Base-by-base conservation (phyloP, 2,797 vertebrate species). In the Hephaestus fuliginosus region DNA sequence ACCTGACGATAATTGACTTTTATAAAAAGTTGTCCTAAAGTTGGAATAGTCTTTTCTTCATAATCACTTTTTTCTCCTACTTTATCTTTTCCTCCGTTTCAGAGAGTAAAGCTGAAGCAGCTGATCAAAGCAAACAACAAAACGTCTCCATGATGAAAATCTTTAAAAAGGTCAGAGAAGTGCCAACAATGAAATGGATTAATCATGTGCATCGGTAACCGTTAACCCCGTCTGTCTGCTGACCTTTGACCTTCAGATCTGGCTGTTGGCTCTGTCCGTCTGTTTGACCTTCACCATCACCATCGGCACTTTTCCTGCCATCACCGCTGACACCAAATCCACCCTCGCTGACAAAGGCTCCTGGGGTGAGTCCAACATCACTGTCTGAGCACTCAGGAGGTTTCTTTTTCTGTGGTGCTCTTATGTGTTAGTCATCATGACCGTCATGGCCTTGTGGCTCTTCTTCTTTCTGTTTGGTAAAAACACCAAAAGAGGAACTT, bases 221-320 rank as follows among this genome's bases (percentile, higher is more conserved):
- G 36, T 6, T 51, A 28, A 18, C 10, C 12, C 2, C 1, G 9
- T 20, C 18, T 70, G 22, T 2, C 4, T 20, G 8, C 13, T 86
- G 56, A 78, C 51, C 44, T 79, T 36, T 85, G 57, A 74, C 44
- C 57, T 51, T 55, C 89, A 97, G 97, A 96, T 97, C 83, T 96
- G 96, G 96, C 61, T 89, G 55, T 85, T 93, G 84, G 97, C 96
- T 17, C 64, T 97, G 10, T 95, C 91, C 0, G 96, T 96, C 20
- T 96, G 96, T 14, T 89, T 95, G 68, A 94, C 94, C 68, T 97
- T 97, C 92, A 93, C 94, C 0, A 82, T 96, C 75, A 97, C 96
- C 13, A 93, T 97, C 7, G 96, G 96, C 0, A 95, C 95, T 5
- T 97, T 96, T 81, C 96, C 97, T 0, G 96, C 96, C 14, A 89